Evolutionary conservation across 2,888 invertebrate genomes (phyloP).

Genomic region (Corbicula japonica): DNA sequence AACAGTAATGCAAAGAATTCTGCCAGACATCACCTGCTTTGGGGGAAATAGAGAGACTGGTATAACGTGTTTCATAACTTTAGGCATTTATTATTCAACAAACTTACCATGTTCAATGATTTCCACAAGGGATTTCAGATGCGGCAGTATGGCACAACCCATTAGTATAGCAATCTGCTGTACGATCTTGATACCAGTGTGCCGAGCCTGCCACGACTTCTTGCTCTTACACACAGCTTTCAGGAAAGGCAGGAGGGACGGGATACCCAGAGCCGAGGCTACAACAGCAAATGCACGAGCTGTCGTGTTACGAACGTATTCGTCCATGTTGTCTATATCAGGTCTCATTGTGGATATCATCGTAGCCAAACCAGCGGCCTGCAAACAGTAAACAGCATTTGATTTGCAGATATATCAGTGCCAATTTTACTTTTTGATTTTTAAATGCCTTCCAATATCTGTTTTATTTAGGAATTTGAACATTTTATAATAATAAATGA

Average conservation of each 20-base stretch:
- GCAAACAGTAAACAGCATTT: constrained; percentile 37
- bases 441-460: too few relatives aligned
- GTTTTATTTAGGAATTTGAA: too few relatives aligned
- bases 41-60: too few relatives aligned
- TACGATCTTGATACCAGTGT: constrained; percentile 99
- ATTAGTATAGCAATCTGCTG: constrained; percentile 99
- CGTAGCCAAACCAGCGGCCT: constrained; percentile 98
- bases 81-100: too few relatives aligned
- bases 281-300: constrained; percentile 99
- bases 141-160: constrained; percentile 99
- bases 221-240: constrained; percentile 99
- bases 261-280: constrained; percentile 99
- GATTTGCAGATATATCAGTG: neutral
- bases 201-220: constrained; percentile 99
- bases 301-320: constrained; percentile 99
- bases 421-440: neutral
- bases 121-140: constrained; percentile 98
- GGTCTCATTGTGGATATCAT: constrained; percentile 99
- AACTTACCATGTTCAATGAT: constrained; percentile 98
- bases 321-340: constrained; percentile 99
- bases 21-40: too few relatives aligned
- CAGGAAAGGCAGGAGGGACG: constrained; percentile 98
- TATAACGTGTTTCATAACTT: too few relatives aligned
- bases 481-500: too few relatives aligned
- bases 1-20: too few relatives aligned